A percentile compares a stretch with the other conserved stretches of the same genome.
Evolutionary conservation across 1,140 invertebrate genomes (phyloP).

Genomic region (Trichomalopsis sarcophagae): DNA sequence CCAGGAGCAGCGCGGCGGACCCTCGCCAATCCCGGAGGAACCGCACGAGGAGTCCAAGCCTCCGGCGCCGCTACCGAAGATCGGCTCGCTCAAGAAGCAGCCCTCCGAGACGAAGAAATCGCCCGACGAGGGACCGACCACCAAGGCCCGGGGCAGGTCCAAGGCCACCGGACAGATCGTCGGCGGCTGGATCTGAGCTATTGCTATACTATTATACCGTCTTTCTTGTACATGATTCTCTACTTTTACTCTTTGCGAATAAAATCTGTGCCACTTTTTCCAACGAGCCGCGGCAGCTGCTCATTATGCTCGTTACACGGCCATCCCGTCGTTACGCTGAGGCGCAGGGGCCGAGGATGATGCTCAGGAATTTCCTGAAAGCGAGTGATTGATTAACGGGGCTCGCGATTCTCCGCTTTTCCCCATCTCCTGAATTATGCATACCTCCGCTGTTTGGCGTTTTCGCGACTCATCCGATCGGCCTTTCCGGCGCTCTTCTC

Average conservation of each 20-base stretch:
- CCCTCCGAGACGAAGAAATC: slow-evolving; percentile 40
- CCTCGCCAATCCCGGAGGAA: slow-evolving; percentile 70
- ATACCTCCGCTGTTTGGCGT: slow-evolving; percentile 27
- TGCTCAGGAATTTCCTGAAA: slow-evolving; percentile 36
- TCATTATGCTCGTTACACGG: too few relatives aligned
- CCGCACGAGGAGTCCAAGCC: slow-evolving; percentile 53
- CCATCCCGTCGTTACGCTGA: neutral
- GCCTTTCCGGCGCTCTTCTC: neutral
- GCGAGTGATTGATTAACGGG: neutral
- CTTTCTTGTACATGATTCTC: neutral
- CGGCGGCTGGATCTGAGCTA: slow-evolving; percentile 81
- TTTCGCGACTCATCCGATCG: neutral
- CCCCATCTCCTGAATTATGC: neutral
- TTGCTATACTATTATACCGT: neutral
- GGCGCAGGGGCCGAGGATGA: slow-evolving; percentile 23
- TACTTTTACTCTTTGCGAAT: slow-evolving; percentile 23
- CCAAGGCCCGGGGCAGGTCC: slow-evolving; percentile 78
- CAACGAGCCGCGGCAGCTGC: neutral
- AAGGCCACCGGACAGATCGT: slow-evolving; percentile 81
- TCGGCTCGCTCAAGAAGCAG: slow-evolving; percentile 18
- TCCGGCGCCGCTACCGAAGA: slow-evolving; percentile 1
- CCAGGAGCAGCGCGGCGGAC: slow-evolving; percentile 41
- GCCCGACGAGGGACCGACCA: slow-evolving; percentile 58
- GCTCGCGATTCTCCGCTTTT: neutral
- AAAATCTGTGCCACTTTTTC: slow-evolving; percentile 9